Conservation (phyloP, 2,113 vertebrate genomes). For the Alosa alosa region DNA sequence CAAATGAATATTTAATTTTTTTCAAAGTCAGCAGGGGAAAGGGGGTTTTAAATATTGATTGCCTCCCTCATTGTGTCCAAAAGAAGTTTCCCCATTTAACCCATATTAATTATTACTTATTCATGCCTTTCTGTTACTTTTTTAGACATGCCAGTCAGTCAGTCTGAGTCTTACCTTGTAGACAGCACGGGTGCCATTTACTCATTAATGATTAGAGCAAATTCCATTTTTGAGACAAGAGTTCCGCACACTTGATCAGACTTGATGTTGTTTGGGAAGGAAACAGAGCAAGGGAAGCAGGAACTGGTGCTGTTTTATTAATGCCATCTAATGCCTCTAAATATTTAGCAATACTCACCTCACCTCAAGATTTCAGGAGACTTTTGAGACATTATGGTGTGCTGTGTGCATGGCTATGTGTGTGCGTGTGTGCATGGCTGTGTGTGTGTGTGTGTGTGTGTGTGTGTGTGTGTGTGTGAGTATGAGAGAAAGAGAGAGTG, state of each 20-base stretch:
- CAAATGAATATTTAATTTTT: conserved; percentile 1
- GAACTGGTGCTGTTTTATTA: not conserved
- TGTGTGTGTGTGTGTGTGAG: not conserved
- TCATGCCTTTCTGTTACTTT: not conserved
- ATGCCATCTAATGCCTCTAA: not conserved
- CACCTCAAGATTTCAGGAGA: too few species aligned
- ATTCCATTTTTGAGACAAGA: not conserved
- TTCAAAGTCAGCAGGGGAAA: not conserved
- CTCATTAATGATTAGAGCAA: not conserved
- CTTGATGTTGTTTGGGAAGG: not conserved
- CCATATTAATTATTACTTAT: not conserved
- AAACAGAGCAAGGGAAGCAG: not conserved
- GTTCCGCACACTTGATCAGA: not conserved
- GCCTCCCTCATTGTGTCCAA: not conserved
- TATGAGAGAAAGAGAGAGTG: not conserved
- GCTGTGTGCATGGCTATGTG: not conserved
- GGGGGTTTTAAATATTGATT: not conserved
- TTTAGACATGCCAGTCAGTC: not conserved
- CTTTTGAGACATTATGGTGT: not conserved
- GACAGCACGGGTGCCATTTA: not conserved
- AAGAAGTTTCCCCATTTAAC: not conserved
- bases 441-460: not conserved
- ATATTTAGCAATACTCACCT: not conserved
- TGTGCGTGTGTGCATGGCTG: not conserved
- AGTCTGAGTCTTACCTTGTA: not conserved